These are phyloP conservation scores for Uromys caudimaculatus DNA, from an alignment of 2,797 vertebrate genomes.

Conservation along the genomic window DNA sequence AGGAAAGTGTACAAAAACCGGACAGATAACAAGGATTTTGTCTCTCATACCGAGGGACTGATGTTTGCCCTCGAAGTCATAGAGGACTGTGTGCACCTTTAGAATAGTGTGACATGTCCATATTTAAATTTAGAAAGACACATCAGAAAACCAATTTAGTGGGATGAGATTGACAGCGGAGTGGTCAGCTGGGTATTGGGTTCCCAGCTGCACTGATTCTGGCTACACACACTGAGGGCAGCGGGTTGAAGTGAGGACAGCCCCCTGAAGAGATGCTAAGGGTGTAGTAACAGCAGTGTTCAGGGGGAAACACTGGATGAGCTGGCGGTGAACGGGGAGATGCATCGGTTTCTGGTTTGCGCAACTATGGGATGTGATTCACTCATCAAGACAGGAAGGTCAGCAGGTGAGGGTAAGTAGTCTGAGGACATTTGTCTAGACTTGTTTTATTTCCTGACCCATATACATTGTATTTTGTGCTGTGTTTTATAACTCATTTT, in stretches of 20 bases:
- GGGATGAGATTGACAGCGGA: background rate
- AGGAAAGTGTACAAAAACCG: background rate
- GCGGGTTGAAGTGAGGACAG: background rate
- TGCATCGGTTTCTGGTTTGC: background rate
- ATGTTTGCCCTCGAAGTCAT: background rate
- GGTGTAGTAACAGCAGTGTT: background rate
- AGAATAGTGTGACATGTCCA: background rate
- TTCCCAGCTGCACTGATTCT: background rate
- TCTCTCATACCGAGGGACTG: background rate
- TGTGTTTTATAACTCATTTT: background rate
- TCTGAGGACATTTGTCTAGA: background rate
- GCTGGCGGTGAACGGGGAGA: background rate
- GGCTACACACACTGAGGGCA: background rate
- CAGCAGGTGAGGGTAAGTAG: background rate
- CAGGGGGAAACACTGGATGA: background rate
- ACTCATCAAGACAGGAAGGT: background rate
- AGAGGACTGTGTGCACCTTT: background rate
- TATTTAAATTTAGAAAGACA: background rate
- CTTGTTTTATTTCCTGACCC: background rate
- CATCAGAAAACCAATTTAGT: background rate
- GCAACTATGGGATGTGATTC: background rate
- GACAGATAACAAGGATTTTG: background rate
- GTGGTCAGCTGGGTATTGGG: too few species aligned
- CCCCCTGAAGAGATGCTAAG: background rate
- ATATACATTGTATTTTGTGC: background rate